Base-by-base conservation (phyloP, 2,113 vertebrate species). In the Leptocoma aspasia region DNA sequence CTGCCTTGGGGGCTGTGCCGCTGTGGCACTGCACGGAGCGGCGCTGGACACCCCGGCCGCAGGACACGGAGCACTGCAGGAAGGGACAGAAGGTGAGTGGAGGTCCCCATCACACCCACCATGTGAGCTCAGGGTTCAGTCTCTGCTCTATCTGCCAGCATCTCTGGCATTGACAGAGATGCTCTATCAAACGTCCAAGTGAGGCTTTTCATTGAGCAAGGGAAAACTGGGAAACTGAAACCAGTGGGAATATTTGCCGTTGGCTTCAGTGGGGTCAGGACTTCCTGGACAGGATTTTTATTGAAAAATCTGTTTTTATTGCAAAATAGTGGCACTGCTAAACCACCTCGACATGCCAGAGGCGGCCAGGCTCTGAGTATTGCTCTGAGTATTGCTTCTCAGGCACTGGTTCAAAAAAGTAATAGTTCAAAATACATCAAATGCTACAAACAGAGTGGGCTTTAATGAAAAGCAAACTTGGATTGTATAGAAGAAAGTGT, bases 31-130 rank as follows among this genome's bases (percentile, higher is more conserved):
- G 97, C 83, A 99, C 98, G 13, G 96, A 92, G 50, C 99, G 97
- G 37, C 86, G 98, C 97, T 98, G 98, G 64, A 98, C 30, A 3
- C 99, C 99, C 71, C 92, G 98, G 54, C 98, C 98, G 19, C 99
- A 99, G 79, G 99, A 98, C 56, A 97, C 98, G 2, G 99, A 99
- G 92, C 99, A 99, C 99, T 99, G 89, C n/a, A 26, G 50, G 82
- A 52, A 94, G 24, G 88, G 68, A 97, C 71, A 95, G 27, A 53
- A 60, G 66, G 98, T 98, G 96, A 98, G 97, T 81, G 90, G 2
- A 11, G 71, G 35, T 50, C 28, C 57, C 64, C 5, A 0, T 41
- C 18, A 1, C 68, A 33, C 19, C 52, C 44, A 0, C 18, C 76
- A 1, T 2, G 45, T 68, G 16, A 33, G 31, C 24, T 53, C 69